Base-by-base conservation (phyloP, 2,113 vertebrate species). In the Bufo bufo region DNA sequence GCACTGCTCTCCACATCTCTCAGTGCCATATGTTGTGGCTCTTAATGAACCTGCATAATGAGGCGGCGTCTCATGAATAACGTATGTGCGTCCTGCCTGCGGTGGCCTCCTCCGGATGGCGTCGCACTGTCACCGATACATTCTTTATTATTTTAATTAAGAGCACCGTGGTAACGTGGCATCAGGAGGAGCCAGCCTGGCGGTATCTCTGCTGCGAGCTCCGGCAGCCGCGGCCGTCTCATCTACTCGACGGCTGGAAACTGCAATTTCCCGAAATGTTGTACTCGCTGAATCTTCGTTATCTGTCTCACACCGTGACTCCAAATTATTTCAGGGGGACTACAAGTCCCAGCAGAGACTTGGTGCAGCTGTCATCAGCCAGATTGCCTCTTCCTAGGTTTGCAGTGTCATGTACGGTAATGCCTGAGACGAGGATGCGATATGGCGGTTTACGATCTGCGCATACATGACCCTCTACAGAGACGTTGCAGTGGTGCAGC, bases 121-220 rank as follows among this genome's bases (percentile, higher is more conserved):
- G 86, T 83, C 86, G 75, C 54, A 74, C 86, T 81, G 86, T 72
- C 69, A 88, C 71, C 58, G 54, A 88, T 83, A 83, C 80, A 65
- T 88, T 88, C 66, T 88, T 82, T 83, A 83, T 88, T 88, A 88
- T 83, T 83, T 83, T 83, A 82, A 88, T 88, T 88, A 88, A 83
- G 86, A 65, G 85, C 58, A 66, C 43, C 77, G 43, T 79, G 23
- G 50, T 86, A 50, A 50, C 19, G 59, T 86, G 10, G 59, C 74
- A 65, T 50, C 74, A 78, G 43, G 59, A 66, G 45, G 43, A 74
- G 71, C 45, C 47, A 3, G 9, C 45, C 82, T 50, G 45, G 54
- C 61, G 49, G 17, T n/a, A 47, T 23, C 82, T 65, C 65, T 72
- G 75, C 75, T 77, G 75, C 11, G 75, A 77, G 16, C 49, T 23